Percentiles rank a stretch among this genome's conserved stretches.
Conservation (phyloP, 1,140 invertebrate species). For the Antheraea mylitta region DNA sequence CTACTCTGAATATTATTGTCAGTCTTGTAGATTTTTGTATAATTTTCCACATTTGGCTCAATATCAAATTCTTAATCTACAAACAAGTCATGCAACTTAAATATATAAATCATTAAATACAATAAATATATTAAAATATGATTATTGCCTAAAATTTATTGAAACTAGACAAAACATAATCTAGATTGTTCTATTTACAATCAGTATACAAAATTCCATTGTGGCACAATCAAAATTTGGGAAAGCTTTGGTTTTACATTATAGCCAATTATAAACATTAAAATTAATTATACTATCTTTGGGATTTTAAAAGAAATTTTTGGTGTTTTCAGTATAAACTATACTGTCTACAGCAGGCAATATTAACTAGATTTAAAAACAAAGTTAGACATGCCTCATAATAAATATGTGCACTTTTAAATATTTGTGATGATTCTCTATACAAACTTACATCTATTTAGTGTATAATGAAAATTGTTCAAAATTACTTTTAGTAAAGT, state of each 20-base stretch:
- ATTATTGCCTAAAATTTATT: constrained; percentile 66
- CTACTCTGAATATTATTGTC: constrained; percentile 79
- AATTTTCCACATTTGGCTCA: constrained; percentile 69
- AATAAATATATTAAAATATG: constrained; percentile 76
- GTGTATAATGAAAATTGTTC: constrained; percentile 50
- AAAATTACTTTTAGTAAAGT: constrained; percentile 30
- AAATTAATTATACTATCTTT: constrained; percentile 47
- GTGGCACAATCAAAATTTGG: constrained; percentile 61
- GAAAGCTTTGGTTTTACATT: constrained; percentile 58
- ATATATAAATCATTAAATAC: constrained; percentile 57
- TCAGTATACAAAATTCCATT: constrained; percentile 52
- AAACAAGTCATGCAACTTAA: constrained; percentile 70
- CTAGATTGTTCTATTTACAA: constrained; percentile 41
- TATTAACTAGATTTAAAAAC: neutral
- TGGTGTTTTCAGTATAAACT: constrained; percentile 10
- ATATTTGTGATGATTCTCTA: constrained; percentile 53
- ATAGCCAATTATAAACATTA: constrained; percentile 53
- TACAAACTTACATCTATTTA: constrained; percentile 32
- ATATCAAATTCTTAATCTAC: constrained; percentile 61
- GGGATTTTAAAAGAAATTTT: constrained; percentile 38
- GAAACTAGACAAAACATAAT: constrained; percentile 53
- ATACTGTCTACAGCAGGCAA: constrained; percentile 1
- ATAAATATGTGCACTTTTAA: constrained; percentile 37
- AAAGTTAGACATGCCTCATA: neutral
- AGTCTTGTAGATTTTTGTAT: constrained; percentile 79